A percentile compares a stretch with the other conserved stretches of the same genome.
Conservation (phyloP, 2,888 invertebrate genomes). For the Erannis defoliaria region DNA sequence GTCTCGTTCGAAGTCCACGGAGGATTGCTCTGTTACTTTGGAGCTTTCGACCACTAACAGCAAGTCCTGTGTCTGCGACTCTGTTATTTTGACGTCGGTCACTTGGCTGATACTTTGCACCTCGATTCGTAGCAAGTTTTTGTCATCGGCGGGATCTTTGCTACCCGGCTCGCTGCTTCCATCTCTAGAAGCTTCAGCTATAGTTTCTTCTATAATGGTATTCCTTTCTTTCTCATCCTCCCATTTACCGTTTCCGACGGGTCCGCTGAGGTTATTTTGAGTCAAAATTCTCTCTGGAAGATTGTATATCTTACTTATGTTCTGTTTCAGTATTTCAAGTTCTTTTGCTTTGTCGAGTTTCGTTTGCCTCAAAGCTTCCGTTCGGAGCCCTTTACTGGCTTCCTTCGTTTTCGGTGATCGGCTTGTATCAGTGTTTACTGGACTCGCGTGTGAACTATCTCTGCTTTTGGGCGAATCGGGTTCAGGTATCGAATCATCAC, state of each 20-base stretch:
- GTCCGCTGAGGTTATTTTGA: conserved; percentile 14
- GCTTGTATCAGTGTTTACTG: background rate
- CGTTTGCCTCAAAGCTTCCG: conserved; percentile 38
- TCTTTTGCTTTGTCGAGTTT: conserved; percentile 53
- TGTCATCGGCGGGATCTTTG: conserved; percentile 26
- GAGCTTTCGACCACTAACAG: conserved; percentile 64
- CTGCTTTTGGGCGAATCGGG: background rate
- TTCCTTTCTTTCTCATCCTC: background rate
- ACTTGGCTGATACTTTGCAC: conserved; percentile 58
- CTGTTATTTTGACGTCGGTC: conserved; percentile 49
- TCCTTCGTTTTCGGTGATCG: conserved; percentile 7
- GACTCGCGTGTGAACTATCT: background rate
- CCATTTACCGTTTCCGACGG: background rate
- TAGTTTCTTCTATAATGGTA: background rate
- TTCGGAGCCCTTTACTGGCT: conserved; percentile 19
- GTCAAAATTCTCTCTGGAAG: conserved; percentile 40
- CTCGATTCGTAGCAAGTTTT: conserved; percentile 61
- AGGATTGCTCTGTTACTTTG: conserved; percentile 48
- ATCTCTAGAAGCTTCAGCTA: background rate
- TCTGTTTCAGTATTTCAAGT: conserved; percentile 60
- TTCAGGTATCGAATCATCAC: background rate
- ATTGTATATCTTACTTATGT: conserved; percentile 62
- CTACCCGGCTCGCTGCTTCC: conserved; percentile 3
- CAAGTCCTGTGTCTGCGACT: conserved; percentile 51
- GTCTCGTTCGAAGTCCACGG: conserved; percentile 36